Evolutionary conservation across 2,797 vertebrate species (phyloP), one percentile per base, ranked within the genome.

Genomic region (Gymnoscopelus microlampas): DNA sequence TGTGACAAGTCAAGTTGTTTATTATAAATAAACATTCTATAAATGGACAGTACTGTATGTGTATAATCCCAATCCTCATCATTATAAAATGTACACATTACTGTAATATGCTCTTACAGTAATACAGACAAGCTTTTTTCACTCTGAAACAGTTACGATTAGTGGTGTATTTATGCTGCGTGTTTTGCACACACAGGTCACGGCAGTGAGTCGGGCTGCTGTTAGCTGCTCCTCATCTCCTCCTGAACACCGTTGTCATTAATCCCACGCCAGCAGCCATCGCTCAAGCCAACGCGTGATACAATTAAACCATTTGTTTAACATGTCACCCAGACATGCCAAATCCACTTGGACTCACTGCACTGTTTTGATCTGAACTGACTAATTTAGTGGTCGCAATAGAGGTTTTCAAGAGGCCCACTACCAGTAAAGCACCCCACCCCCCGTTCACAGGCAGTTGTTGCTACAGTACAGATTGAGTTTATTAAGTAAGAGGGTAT

Each of bases 321-420:
- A 73, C 13, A 32, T 73, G 74, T 79, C 79, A 55, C 76, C 66
- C 62, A 24, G 53, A 68, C 15, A 19, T 63, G 81, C 80, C 83
- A 83, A 71, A 76, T 75, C 77, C 80, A 66, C 70, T 81, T 76
- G 80, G 69, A 65, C 32, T 24, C 32, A 44, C 57, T 14, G 53
- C 73, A 81, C 62, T 80, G 83, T 88, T 90, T 86, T 64, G 78
- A 87, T 74, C 68, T 70, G 70, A 85, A 85, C 50, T 32, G 66
- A 87, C 70, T 19, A 85, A 86, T 88, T 87, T 81, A 85, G 70
- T 73, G 63, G 64, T 1, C 9, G 1, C 74, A 65, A 71, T 77
- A 80, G 49, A 74, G 77, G 72, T 77, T 78, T 71, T 71, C 71
- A 77, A 82, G 65, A 78, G 73, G 54, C 54, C 56, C n/a, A 4